Base-by-base conservation (phyloP, 1,140 invertebrate species). In the Tribolium castaneum region DNA sequence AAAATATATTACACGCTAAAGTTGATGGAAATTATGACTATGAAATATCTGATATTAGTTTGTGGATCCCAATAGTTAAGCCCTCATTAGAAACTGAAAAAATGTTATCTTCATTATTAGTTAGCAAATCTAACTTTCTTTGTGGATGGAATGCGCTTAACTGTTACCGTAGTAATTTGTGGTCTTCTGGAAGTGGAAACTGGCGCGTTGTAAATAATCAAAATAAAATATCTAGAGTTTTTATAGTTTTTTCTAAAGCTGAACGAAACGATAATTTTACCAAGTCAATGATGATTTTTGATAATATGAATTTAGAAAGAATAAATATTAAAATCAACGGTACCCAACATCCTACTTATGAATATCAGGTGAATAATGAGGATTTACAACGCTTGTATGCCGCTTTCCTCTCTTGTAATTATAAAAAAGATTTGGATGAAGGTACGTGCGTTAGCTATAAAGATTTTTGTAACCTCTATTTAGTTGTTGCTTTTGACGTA, bases 401-500 rank as follows among this genome's bases (percentile, higher is more conserved):
- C 16, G 66, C 66, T 45, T 70, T 70, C 66, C 66, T 70, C 39
- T 70, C 66, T 39, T 70, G 66, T 70, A 70, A 70, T 70, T 70
- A 70, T 70, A 73, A 74, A 75, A 75, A 56, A 75, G 73, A 75
- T 75, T 75, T 75, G 54, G 73, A 75, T 34, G 73, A 75, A 75
- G 73, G 73, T 45, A 75, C 51, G 73, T 75, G 51, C 52, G 52
- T 75, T 75, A 75, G 73, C 54, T 75, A 56, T 56, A 75, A 75
- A 75, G 73, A 75, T 56, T 62, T 75, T 75, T 56, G 73, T 62
- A 75, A 45, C 51, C 51, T 22, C 25, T 62, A 75, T 62, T 45
- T 62, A 75, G 73, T 75, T 62, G 54, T 62, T 75, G 19, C 52
- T 56, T 75, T 75, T 56, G 73, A 75, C 52, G 73, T 75, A 75